Evolutionary conservation across 1,140 invertebrate genomes (phyloP).

Genomic region (Chironomus tepperi): DNA sequence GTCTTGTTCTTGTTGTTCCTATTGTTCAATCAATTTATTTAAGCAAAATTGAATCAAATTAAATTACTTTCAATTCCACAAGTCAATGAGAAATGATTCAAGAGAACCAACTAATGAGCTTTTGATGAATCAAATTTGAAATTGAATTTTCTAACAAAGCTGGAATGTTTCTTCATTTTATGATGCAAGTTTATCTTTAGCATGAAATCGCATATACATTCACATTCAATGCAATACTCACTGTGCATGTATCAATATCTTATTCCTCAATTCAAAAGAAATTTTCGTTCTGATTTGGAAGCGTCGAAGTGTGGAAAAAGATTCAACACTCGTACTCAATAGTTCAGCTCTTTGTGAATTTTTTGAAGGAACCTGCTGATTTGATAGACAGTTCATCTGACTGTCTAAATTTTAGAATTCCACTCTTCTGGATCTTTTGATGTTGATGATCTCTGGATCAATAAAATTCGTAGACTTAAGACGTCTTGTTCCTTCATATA

Average conservation of each 20-base stretch:
- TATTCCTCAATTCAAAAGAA: not conserved
- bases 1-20: no score
- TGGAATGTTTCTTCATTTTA: no score
- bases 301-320: conserved; percentile 4
- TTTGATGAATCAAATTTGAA: not conserved
- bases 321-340: not conserved
- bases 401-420: not conserved
- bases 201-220: not conserved
- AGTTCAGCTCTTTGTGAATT: no score
- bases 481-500: no score
- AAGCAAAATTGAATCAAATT: no score
- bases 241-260: not conserved
- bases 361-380: not conserved
- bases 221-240: not conserved
- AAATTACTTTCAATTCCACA: no score
- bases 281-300: not conserved
- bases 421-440: no score
- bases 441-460: no score
- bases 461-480: no score
- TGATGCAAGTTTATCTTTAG: no score
- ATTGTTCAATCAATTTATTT: no score
- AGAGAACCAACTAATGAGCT: not conserved
- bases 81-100: no score
- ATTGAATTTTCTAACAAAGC: not conserved
- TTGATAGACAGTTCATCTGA: not conserved